phyloP scores from a whole-genome alignment of 2,113 vertebrate species.

The Xyliphius kryptos region DNA sequence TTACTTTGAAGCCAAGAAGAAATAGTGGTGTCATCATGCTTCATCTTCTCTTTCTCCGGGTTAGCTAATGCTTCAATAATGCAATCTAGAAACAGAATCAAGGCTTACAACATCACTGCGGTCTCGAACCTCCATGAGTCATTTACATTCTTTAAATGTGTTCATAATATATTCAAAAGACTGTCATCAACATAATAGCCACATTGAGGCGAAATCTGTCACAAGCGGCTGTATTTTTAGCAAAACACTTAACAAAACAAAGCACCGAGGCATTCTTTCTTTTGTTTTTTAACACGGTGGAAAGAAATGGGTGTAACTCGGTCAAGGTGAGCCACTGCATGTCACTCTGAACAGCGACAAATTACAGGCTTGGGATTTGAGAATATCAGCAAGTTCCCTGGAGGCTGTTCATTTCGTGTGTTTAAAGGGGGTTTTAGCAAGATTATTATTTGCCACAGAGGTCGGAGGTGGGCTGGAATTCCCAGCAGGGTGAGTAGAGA shows the following conservation, averaged over 20 bases:
- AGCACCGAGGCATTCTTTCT: background rate
- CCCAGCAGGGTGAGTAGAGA: too few species aligned
- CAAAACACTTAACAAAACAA: background rate
- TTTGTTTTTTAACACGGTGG: background rate
- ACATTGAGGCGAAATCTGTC: background rate
- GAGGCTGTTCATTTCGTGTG: too few species aligned
- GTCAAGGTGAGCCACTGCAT: too few species aligned
- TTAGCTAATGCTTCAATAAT: conserved; percentile 98
- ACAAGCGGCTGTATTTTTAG: conserved; percentile 10
- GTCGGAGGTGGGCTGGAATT: too few species aligned
- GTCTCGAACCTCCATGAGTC: background rate
- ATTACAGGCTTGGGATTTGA: too few species aligned
- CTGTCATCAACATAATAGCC: conserved; percentile 2
- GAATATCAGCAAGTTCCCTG: too few species aligned
- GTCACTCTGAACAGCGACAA: too few species aligned
- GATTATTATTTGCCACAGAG: too few species aligned
- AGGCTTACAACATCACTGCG: conserved; percentile 10
- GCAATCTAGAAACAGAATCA: too few species aligned
- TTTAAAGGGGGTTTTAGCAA: too few species aligned
- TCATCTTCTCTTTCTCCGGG: conserved; percentile 98
- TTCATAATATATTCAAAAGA: background rate
- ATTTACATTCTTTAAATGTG: conserved; percentile 10
- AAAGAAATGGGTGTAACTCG: background rate
- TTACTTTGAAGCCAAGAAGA: conserved; percentile 97
- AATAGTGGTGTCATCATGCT: conserved; percentile 96